These are phyloP conservation scores for Burhinus oedicnemus DNA, from an alignment of 2,113 vertebrate genomes.

Conservation along the genomic window DNA sequence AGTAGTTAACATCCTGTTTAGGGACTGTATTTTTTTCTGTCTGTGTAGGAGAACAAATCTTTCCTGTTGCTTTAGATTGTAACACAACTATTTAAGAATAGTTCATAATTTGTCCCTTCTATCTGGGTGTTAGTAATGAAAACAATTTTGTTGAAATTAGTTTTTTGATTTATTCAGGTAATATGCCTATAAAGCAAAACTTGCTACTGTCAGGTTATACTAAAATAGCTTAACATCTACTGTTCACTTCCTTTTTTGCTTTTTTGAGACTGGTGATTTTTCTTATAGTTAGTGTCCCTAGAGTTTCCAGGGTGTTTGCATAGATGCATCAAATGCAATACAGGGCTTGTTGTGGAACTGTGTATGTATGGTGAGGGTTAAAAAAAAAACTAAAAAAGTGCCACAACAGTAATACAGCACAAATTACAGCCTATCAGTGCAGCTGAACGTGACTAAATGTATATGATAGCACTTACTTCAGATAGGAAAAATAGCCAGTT, in stretches of 20 bases:
- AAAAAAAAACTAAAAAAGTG: background rate
- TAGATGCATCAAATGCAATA: background rate
- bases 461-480: background rate
- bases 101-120: background rate
- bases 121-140: background rate
- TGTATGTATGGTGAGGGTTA: background rate
- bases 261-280: background rate
- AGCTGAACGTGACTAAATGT: background rate
- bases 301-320: background rate
- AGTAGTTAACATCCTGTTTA: background rate
- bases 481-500: background rate
- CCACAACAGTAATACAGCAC: background rate
- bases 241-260: background rate
- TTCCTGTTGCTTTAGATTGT: background rate
- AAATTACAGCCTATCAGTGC: background rate
- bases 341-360: background rate
- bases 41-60: background rate
- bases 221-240: background rate
- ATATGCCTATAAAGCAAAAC: background rate
- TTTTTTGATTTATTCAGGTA: background rate
- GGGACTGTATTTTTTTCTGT: background rate
- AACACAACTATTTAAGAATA: background rate
- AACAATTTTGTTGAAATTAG: background rate
- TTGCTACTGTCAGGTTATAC: background rate
- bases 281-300: background rate